Conservation (phyloP, 2,113 vertebrate species). For the Strix uralensis region DNA sequence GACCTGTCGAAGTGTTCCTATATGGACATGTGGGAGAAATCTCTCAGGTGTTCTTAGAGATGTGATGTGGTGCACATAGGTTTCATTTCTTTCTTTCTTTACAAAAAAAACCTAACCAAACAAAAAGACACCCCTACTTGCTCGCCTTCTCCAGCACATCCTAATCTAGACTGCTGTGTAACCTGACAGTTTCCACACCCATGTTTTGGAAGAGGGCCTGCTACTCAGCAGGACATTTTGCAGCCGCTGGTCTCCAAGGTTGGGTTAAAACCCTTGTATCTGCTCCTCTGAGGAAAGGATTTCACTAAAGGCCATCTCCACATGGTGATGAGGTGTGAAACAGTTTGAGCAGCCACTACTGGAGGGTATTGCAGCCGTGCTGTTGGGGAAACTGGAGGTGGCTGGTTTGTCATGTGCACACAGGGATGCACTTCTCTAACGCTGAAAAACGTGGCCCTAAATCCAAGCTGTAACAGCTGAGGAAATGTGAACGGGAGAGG, state of each 20-base stretch:
- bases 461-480: neutral
- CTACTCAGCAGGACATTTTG: neutral
- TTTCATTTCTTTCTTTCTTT: neutral
- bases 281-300: neutral
- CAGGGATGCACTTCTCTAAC: neutral
- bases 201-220: neutral
- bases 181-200: neutral
- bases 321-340: neutral
- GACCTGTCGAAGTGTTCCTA: neutral
- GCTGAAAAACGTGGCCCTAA: neutral
- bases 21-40: neutral
- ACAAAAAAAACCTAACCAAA: neutral
- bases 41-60: neutral
- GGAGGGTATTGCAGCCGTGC: neutral
- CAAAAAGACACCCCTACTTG: neutral
- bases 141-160: neutral
- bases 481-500: neutral
- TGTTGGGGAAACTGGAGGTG: neutral
- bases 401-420: neutral
- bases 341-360: rapidly evolving
- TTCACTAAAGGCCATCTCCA: neutral
- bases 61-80: neutral
- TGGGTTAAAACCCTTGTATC: neutral
- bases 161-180: neutral
- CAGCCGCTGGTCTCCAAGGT: neutral